Conservation (phyloP, 2,797 vertebrate species). For the Sebastes matsubarae region DNA sequence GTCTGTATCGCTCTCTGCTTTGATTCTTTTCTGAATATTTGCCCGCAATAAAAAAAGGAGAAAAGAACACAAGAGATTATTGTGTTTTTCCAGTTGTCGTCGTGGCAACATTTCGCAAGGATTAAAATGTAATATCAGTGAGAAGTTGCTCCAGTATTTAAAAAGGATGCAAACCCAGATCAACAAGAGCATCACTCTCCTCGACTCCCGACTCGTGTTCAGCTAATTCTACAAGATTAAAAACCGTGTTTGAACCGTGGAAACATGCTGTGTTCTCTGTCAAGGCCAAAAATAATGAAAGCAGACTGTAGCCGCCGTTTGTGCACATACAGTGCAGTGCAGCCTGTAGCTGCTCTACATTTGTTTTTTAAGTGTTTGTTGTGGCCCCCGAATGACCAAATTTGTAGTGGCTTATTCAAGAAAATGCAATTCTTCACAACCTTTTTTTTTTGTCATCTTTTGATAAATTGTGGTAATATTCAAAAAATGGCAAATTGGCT, state of each 20-base stretch:
- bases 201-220: not conserved
- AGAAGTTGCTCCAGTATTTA: constrained; percentile 2
- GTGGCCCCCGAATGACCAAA: not conserved
- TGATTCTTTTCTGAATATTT: constrained; percentile 54
- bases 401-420: not conserved
- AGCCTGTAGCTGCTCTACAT: not conserved
- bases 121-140: constrained; percentile 49
- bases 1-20: constrained; percentile 33
- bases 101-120: constrained; percentile 9
- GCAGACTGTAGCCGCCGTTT: not conserved
- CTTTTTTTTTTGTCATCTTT: not conserved
- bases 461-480: not conserved
- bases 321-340: not conserved
- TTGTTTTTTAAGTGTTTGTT: not conserved
- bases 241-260: not conserved
- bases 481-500: no score
- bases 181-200: not conserved
- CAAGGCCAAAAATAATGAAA: not conserved
- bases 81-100: constrained; percentile 40
- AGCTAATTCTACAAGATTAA: constrained; percentile 46
- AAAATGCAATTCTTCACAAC: not conserved
- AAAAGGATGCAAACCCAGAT: constrained; percentile 20
- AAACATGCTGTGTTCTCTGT: constrained; percentile 19
- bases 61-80: constrained; percentile 53
- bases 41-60: constrained; percentile 10